Evolutionary conservation across 2,888 invertebrate species (phyloP).

Genomic region (Argynnis bischoffii): DNA sequence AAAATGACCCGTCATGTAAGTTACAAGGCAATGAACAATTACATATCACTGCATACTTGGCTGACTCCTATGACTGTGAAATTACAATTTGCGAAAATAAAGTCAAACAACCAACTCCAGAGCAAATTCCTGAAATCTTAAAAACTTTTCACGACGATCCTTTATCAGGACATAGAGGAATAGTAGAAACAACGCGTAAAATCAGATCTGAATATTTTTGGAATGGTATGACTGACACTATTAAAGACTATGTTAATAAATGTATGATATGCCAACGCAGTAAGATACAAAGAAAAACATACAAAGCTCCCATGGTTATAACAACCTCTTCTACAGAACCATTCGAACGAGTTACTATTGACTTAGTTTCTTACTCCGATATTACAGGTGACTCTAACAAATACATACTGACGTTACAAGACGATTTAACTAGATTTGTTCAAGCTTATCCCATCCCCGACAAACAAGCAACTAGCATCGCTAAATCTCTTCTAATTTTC

Average conservation of each 20-base stretch:
- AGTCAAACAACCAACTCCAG: too few relatives aligned
- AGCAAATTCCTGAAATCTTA: too few relatives aligned
- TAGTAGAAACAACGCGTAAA: constrained; percentile 49
- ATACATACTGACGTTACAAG: constrained; percentile 49
- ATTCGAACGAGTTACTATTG: constrained; percentile 52
- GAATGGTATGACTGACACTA: too few relatives aligned
- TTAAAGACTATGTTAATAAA: too few relatives aligned
- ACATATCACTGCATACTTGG: constrained; percentile 44
- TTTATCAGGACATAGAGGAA: too few relatives aligned
- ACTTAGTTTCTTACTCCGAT: constrained; percentile 51
- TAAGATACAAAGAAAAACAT: too few relatives aligned
- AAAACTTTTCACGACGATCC: too few relatives aligned
- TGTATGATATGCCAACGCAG: too few relatives aligned
- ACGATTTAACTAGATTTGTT: constrained; percentile 48
- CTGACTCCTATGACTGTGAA: constrained; percentile 45
- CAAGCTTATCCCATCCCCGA: constrained; percentile 51
- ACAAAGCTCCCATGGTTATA: too few relatives aligned
- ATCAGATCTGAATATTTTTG: constrained; percentile 47
- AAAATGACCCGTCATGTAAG: constrained; percentile 40
- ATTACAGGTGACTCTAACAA: constrained; percentile 44
- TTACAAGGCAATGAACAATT: constrained; percentile 43
- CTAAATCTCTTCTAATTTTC: constrained; percentile 45
- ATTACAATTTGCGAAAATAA: too few relatives aligned
- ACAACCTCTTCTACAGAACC: too few relatives aligned
- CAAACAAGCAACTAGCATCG: constrained; percentile 49